A percentile compares a stretch with the other conserved stretches of the same genome.
Evolutionary conservation across 2,113 vertebrate species (phyloP).

Genomic region (Pseudopodoces humilis): DNA sequence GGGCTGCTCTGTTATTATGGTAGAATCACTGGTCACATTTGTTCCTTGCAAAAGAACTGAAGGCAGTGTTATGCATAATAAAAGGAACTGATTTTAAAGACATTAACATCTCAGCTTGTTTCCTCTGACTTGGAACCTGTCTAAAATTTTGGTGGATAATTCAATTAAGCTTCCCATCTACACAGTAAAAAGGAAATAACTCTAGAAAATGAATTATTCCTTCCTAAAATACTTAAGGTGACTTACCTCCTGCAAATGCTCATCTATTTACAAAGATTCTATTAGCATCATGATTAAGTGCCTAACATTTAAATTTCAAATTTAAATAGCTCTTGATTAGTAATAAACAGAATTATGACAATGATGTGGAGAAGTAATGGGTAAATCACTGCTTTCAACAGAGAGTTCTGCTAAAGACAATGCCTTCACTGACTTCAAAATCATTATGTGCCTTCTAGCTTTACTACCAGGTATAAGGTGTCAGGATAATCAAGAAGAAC

Average conservation of each 20-base stretch:
- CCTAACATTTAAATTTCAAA: neutral
- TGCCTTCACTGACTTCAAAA: neutral
- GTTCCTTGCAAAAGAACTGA: neutral
- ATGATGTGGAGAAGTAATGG: neutral
- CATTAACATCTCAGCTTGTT: neutral
- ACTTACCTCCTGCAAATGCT: neutral
- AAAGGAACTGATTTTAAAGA: neutral
- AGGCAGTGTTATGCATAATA: neutral
- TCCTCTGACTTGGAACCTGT: neutral
- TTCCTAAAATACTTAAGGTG: neutral
- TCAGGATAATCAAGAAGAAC: neutral
- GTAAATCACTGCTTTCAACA: neutral
- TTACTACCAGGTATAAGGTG: neutral
- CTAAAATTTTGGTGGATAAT: neutral
- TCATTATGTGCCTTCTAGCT: neutral
- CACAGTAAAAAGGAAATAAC: neutral
- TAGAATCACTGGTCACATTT: neutral
- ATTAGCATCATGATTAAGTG: neutral
- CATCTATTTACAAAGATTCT: neutral
- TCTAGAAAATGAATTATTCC: neutral
- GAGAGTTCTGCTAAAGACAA: neutral
- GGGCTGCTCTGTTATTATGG: neutral
- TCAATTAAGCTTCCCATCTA: neutral
- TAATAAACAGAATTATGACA: neutral
- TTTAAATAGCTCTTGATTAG: neutral